These are phyloP conservation scores for Mythimna albipuncta DNA, from an alignment of 2,888 invertebrate species.

Conservation along the genomic window DNA sequence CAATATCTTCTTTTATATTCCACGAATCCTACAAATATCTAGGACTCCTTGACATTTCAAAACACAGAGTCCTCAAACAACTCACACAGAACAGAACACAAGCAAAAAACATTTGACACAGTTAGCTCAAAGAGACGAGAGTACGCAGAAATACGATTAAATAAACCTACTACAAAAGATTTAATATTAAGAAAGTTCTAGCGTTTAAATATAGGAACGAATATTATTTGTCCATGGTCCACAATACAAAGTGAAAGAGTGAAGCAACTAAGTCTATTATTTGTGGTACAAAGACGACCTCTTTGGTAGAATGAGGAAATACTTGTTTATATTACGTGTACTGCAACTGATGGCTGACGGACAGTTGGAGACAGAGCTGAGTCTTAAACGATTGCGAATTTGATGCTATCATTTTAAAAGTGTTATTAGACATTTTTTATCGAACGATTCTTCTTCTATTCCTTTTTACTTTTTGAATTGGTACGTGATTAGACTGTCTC, in stretches of 20 bases:
- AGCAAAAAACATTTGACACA: slow-evolving; percentile 28
- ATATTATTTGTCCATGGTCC: slow-evolving; percentile 45
- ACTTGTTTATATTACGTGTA: slow-evolving; percentile 81
- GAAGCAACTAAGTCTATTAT: slow-evolving; percentile 75
- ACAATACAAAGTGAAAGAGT: slow-evolving; percentile 26
- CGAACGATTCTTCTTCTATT: too few species aligned
- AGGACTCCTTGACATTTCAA: slow-evolving; percentile 7
- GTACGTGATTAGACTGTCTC: too few species aligned
- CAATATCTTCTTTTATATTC: slow-evolving; percentile 2
- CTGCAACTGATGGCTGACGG: slow-evolving; percentile 79
- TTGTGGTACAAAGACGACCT: slow-evolving; percentile 74
- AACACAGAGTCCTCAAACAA: slow-evolving; percentile 6
- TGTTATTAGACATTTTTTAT: too few species aligned
- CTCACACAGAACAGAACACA: slow-evolving; percentile 9
- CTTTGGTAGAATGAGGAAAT: slow-evolving; percentile 79
- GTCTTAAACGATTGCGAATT: slow-evolving; percentile 17
- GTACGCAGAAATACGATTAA: slow-evolving; percentile 46
- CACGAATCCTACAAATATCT: slow-evolving; percentile 2
- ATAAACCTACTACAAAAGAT: slow-evolving; percentile 61
- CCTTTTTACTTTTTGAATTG: too few species aligned
- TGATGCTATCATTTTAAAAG: too few species aligned
- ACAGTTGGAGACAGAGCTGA: slow-evolving; percentile 66
- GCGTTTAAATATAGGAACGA: slow-evolving; percentile 54
- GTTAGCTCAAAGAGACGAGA: slow-evolving; percentile 25
- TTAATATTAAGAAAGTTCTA: slow-evolving; percentile 66